Evolutionary conservation across 2,888 invertebrate species (phyloP).

Genomic region (Drosophila siamana): DNA sequence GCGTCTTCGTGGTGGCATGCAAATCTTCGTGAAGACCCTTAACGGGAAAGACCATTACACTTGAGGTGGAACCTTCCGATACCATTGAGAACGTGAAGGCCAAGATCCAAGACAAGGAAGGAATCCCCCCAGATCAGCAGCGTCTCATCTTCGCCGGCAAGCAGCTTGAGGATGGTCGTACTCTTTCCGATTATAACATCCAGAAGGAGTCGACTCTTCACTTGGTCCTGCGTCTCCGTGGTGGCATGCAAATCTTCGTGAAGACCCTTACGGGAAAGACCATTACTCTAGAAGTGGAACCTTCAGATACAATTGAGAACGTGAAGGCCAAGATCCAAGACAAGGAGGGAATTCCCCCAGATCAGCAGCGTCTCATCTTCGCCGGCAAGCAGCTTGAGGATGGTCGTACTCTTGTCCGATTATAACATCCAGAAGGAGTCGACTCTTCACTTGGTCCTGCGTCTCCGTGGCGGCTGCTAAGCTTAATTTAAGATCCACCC

Average conservation of each 20-base stretch:
- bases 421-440: slow-evolving; percentile 35
- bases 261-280: slow-evolving; percentile 64
- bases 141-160: slow-evolving; percentile 79
- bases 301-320: slow-evolving; percentile 54
- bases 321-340: slow-evolving; percentile 50
- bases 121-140: slow-evolving; percentile 80
- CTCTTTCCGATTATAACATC: slow-evolving; percentile 76
- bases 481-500: slow-evolving; percentile 50
- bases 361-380: slow-evolving; percentile 56
- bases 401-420: slow-evolving; percentile 50
- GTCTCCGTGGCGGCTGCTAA: slow-evolving; percentile 88
- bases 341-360: slow-evolving; percentile 54
- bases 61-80: slow-evolving; percentile 61
- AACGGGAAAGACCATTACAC: slow-evolving; percentile 71
- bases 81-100: slow-evolving; percentile 79
- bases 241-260: slow-evolving; percentile 58
- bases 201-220: slow-evolving; percentile 79
- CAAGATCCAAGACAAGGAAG: slow-evolving; percentile 78
- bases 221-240: slow-evolving; percentile 64
- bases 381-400: slow-evolving; percentile 53
- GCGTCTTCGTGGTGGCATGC: slow-evolving; percentile 88
- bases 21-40: slow-evolving; percentile 73
- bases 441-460: slow-evolving; percentile 18
- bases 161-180: slow-evolving; percentile 78
- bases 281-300: slow-evolving; percentile 33